These are phyloP conservation scores for Saxidomus purpurata DNA, from an alignment of 1,140 invertebrate genomes.

Conservation along the genomic window DNA sequence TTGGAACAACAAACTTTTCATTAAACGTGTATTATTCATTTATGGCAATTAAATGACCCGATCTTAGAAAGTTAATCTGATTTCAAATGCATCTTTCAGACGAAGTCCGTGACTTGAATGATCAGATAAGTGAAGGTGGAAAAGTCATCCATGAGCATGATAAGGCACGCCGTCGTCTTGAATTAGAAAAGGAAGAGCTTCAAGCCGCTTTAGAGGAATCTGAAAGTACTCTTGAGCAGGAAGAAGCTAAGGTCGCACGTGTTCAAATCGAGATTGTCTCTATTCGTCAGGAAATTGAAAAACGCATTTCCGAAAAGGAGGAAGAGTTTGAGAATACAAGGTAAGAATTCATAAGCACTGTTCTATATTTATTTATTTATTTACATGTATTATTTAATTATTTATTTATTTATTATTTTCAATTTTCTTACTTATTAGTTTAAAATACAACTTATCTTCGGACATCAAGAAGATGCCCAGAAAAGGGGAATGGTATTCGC, in stretches of 20 bases:
- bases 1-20: no score
- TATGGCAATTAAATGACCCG: no score
- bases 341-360: no score
- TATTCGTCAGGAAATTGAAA: constrained; percentile 99
- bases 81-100: constrained; percentile 86
- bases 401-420: neutral
- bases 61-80: no score
- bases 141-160: constrained; percentile 97
- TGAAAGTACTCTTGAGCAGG: constrained; percentile 98
- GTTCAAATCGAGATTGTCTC: constrained; percentile 98
- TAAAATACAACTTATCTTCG: no score
- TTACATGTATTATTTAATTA: neutral
- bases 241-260: constrained; percentile 90
- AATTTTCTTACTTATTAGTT: neutral
- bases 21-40: no score
- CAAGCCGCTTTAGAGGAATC: constrained; percentile 99
- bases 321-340: constrained; percentile 99
- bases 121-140: constrained; percentile 99
- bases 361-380: neutral
- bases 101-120: constrained; percentile 99
- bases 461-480: no score
- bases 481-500: no score
- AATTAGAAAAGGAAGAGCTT: constrained; percentile 99
- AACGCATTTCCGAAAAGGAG: constrained; percentile 98
- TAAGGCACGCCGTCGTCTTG: constrained; percentile 98